Evolutionary conservation across 1,140 invertebrate genomes (phyloP).

Genomic region (Drosophila busckii): DNA sequence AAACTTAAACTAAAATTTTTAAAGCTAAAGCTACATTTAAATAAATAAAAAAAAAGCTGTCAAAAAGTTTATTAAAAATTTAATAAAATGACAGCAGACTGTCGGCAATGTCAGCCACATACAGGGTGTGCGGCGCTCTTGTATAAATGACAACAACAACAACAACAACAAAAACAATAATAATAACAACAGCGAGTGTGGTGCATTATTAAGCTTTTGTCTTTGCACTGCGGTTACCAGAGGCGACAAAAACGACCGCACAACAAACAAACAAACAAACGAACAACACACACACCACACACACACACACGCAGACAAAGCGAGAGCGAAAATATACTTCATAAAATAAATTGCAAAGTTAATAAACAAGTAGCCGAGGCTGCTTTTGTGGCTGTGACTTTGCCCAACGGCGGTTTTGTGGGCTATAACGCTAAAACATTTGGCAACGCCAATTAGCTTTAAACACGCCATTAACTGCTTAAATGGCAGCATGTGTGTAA

Average conservation of each 20-base stretch:
- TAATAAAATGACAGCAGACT: constrained; percentile 25
- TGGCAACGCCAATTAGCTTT: constrained; percentile 64
- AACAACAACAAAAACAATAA: background rate
- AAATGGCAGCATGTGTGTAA: constrained; percentile 66
- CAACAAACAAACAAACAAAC: too few relatives aligned
- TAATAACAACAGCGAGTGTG: background rate
- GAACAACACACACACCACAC: too few relatives aligned
- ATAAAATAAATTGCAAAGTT: constrained; percentile 73
- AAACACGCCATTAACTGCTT: constrained; percentile 72
- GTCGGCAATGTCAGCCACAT: too few relatives aligned
- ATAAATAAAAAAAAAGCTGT: constrained; percentile 13
- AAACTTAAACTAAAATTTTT: too few relatives aligned
- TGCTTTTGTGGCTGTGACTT: constrained; percentile 35
- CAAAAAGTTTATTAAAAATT: background rate
- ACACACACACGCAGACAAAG: background rate
- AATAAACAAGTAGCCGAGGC: constrained; percentile 61
- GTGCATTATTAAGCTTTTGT: constrained; percentile 30
- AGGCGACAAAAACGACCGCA: constrained; percentile 27
- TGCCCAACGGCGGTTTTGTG: background rate
- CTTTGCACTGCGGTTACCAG: constrained; percentile 19
- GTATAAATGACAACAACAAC: background rate
- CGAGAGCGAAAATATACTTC: constrained; percentile 25
- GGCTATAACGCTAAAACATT: constrained; percentile 17
- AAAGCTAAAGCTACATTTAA: too few relatives aligned
- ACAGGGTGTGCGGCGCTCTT: too few relatives aligned